These are phyloP conservation scores for Psylliodes chrysocephalus DNA, from an alignment of 2,888 invertebrate genomes.

Conservation along the genomic window DNA sequence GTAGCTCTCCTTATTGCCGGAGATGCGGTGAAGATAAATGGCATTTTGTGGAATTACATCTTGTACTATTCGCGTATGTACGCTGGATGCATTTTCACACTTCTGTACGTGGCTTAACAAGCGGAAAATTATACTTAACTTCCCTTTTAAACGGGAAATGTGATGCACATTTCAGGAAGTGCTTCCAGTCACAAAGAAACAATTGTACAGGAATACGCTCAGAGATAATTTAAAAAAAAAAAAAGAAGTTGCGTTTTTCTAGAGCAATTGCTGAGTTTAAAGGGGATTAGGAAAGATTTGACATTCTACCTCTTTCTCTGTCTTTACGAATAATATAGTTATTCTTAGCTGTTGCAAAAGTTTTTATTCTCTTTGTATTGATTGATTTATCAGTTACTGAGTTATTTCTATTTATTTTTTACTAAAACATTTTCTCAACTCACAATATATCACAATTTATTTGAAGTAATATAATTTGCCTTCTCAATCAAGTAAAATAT, in stretches of 20 bases:
- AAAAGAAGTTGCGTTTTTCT: neutral
- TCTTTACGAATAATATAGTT: no score
- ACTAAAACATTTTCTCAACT: no score
- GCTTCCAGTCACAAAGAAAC: constrained; percentile 8
- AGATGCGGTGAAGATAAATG: constrained; percentile 16
- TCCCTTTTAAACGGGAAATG: constrained; percentile 7
- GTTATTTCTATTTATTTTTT: no score
- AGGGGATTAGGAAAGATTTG: neutral
- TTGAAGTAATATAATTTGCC: no score
- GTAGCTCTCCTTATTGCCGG: constrained; percentile 16
- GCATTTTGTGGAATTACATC: constrained; percentile 12
- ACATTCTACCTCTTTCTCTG: no score
- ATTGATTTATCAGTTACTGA: no score
- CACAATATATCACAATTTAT: no score
- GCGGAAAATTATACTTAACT: constrained; percentile 21
- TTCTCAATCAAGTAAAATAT: no score
- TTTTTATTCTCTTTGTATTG: no score
- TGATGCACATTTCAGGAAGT: constrained; percentile 7
- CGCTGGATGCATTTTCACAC: constrained; percentile 21
- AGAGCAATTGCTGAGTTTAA: neutral
- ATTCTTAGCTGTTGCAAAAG: no score
- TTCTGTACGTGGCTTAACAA: constrained; percentile 9
- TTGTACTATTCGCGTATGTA: constrained; percentile 5
- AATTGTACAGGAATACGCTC: neutral
- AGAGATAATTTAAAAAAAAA: constrained; percentile 1